Base-by-base conservation (phyloP, 1,140 invertebrate species). In the Leptonema lineaticorne region DNA sequence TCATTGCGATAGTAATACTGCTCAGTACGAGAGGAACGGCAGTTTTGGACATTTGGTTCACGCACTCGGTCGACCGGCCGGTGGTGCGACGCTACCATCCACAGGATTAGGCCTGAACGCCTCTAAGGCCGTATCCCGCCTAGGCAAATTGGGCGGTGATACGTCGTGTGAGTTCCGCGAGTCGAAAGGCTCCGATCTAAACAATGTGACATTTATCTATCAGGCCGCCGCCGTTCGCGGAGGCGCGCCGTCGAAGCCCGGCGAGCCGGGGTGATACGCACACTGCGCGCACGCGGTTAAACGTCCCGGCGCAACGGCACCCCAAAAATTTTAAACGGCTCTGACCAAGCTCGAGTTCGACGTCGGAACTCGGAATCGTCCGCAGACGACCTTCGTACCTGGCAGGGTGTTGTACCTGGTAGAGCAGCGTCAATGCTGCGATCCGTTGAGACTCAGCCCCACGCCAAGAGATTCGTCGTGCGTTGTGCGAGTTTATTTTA, bases 51-150 rank as follows among this genome's bases (percentile, higher is more conserved):
- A 88, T 84, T 88, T 89, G 86, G 87, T 88, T 85, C 81, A 83
- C 82, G 85, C 84, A 85, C 87, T 88, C 82, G 85, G 82, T 83
- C 83, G 84, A 85, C 78, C 79, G 82, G 82, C 77, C 85, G 82
- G 80, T 86, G 85, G 86, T 86, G 87, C 87, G 88, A 90, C 84
- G 88, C 87, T 90, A 89, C 87, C 88, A 89, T 89, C 87, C 86
- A 87, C 84, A 82, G 87, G 87, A 90, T 90, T 89, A 90, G 87
- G 86, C 85, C 88, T 91, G 88, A 90, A 91, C 86, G 88, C 89
- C 88, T 91, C 88, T 90, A 90, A 89, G 88, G 84, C 84, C 83
- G 87, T 85, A 89, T 86, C 85, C 86, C 80, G 80, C 80, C 86
- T 87, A 85, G 84, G 80, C 79, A 79, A 78, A 82, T 83, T 78